These are phyloP conservation scores for Grantiella picta DNA, from an alignment of 2,113 vertebrate genomes.

Conservation along the genomic window DNA sequence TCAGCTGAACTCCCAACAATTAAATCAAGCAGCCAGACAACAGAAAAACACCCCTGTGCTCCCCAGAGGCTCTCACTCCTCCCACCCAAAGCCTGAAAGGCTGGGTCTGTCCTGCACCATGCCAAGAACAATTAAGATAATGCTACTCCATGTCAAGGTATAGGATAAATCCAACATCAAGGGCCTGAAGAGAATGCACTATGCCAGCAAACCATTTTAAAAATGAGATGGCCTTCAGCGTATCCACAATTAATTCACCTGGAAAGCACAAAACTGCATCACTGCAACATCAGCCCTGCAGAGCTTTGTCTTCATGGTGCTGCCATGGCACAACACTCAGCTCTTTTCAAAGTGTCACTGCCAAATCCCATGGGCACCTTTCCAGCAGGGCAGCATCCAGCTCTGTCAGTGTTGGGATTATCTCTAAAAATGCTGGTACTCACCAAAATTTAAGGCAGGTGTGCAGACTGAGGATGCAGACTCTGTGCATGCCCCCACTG, in stretches of 20 bases:
- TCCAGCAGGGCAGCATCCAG: background rate
- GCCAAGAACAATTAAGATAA: background rate
- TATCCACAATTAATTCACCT: background rate
- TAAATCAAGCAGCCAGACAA: conserved; percentile 31
- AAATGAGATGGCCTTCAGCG: background rate
- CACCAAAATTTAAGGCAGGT: background rate
- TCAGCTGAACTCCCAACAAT: conserved; percentile 11
- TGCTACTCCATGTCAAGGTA: background rate
- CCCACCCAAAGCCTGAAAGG: background rate
- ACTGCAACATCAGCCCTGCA: background rate
- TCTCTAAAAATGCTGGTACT: background rate
- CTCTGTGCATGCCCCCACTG: background rate
- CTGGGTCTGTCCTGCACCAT: background rate
- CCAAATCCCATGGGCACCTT: background rate
- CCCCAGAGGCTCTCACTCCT: background rate
- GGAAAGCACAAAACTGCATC: background rate
- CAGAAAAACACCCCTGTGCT: background rate
- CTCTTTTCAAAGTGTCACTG: background rate
- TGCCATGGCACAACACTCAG: background rate
- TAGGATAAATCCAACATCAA: background rate
- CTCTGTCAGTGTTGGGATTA: background rate
- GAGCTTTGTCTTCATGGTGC: background rate
- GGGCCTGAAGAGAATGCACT: background rate
- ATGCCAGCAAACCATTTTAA: background rate
- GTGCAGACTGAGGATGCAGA: background rate